phyloP scores from a whole-genome alignment of 2,797 vertebrate genomes.

The Rousettus madagascariensis region DNA sequence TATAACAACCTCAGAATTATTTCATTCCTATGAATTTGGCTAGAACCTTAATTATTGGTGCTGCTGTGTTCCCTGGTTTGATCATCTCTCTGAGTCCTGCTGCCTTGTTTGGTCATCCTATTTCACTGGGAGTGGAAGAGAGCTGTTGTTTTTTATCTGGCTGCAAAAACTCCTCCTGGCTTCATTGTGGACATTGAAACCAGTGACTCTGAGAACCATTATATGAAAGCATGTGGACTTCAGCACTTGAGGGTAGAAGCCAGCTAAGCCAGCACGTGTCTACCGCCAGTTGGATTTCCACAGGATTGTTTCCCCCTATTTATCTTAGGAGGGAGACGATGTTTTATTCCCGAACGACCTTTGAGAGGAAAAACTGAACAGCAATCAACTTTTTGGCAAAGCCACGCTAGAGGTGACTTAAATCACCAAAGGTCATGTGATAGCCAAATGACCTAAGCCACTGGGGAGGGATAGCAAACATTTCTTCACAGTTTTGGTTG shows the following conservation, averaged over 20 bases:
- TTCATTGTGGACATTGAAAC: background rate
- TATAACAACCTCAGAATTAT: background rate
- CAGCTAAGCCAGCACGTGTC: too few species aligned
- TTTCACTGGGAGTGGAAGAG: background rate
- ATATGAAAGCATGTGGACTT: fast-evolving
- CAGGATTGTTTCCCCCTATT: background rate
- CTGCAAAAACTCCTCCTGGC: background rate
- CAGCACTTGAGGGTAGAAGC: background rate
- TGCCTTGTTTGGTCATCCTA: background rate
- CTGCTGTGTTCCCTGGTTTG: background rate
- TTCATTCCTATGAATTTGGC: background rate
- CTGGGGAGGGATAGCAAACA: background rate
- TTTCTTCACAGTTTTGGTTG: background rate
- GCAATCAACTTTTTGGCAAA: background rate
- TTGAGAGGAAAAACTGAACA: background rate
- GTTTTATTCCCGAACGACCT: background rate
- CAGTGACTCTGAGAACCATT: background rate
- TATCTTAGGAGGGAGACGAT: background rate
- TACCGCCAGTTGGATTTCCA: too few species aligned
- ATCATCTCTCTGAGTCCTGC: background rate
- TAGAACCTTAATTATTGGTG: background rate
- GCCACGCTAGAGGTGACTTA: background rate
- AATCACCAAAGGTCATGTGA: background rate
- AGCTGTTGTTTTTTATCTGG: background rate
- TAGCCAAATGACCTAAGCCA: background rate